Conservation (phyloP, 2,113 vertebrate species). For the Thunnus thynnus region DNA sequence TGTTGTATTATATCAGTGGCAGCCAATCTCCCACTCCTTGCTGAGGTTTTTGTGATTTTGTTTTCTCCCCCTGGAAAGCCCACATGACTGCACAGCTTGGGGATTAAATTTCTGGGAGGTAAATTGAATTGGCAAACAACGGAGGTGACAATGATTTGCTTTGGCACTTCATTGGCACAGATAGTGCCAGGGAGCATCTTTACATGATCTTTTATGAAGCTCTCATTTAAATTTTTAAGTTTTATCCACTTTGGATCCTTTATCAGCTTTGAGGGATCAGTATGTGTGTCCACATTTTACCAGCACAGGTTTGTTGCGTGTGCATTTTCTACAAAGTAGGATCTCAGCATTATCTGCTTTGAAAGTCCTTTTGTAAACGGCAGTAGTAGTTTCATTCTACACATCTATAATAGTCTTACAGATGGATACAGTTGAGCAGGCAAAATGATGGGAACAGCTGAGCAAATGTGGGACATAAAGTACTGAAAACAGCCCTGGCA, state of each 20-base stretch:
- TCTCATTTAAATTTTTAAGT: constrained; percentile 32
- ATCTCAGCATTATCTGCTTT: constrained; percentile 37
- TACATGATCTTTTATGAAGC: constrained; percentile 41
- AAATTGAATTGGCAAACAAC: constrained; percentile 79
- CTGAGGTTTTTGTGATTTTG: constrained; percentile 63
- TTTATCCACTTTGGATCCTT: neutral
- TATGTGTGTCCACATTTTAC: neutral
- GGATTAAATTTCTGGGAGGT: constrained; percentile 74
- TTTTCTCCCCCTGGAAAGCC: constrained; percentile 62
- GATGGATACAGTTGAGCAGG: constrained; percentile 34
- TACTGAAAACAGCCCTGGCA: constrained; percentile 41
- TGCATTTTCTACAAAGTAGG: constrained; percentile 5
- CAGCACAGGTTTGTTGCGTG: neutral
- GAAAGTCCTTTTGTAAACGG: constrained; percentile 36
- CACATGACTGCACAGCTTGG: constrained; percentile 61
- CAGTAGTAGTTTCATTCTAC: constrained; percentile 17
- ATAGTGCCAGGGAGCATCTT: constrained; percentile 14
- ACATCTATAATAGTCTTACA: constrained; percentile 16
- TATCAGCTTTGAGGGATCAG: neutral
- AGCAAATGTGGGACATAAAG: constrained; percentile 52
- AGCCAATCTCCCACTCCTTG: constrained; percentile 52
- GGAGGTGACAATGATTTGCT: constrained; percentile 70
- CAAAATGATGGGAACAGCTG: constrained; percentile 29
- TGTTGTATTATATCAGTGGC: constrained; percentile 35
- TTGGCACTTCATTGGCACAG: constrained; percentile 63